These are phyloP conservation scores for Centropristis striata DNA, from an alignment of 2,113 vertebrate species.

Conservation along the genomic window DNA sequence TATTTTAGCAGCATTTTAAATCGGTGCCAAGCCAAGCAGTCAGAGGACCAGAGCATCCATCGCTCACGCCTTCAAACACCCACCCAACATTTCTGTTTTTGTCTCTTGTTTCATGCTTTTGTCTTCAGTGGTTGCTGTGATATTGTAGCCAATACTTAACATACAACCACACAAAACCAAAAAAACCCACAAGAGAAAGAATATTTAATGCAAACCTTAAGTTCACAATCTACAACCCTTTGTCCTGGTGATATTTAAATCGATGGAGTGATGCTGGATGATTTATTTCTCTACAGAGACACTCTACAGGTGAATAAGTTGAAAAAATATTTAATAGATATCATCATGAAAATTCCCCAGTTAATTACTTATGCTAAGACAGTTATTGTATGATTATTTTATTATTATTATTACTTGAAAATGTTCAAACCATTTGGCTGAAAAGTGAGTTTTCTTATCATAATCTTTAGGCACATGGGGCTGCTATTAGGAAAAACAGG, in stretches of 20 bases:
- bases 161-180: neutral
- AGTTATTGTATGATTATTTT: no score
- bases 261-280: neutral
- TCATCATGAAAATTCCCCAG: no score
- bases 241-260: no score
- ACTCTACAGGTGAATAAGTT: no score
- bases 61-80: conserved; percentile 41
- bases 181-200: neutral
- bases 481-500: no score
- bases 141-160: conserved; percentile 5
- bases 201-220: neutral
- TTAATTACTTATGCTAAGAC: no score
- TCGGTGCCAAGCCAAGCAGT: conserved; percentile 17
- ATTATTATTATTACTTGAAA: no score
- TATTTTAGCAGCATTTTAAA: conserved; percentile 5
- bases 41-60: neutral
- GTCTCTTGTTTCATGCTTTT: conserved; percentile 40
- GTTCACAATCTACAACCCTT: neutral
- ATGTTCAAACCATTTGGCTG: no score
- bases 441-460: no score
- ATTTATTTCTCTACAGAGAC: no score
- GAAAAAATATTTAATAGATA: no score
- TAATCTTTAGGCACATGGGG: no score
- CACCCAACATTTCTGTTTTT: conserved; percentile 54
- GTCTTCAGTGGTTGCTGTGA: conserved; percentile 21